phyloP scores from a whole-genome alignment of 2,888 invertebrate species.

The Theodoxus fluviatilis region DNA sequence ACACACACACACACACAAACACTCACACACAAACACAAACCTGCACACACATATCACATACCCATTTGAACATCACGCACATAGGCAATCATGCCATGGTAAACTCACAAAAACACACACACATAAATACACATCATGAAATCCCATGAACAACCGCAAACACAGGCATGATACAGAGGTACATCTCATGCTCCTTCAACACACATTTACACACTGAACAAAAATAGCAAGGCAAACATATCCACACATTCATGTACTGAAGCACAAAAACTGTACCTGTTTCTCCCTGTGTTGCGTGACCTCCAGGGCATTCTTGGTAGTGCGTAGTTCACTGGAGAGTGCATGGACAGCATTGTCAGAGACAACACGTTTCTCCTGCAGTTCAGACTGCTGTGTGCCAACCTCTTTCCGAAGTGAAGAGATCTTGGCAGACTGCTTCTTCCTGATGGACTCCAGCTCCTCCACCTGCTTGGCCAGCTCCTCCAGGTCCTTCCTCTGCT shows the following conservation, averaged over 20 bases:
- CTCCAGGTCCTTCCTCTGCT: constrained; percentile 60
- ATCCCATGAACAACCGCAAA: no score
- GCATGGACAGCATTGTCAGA: constrained; percentile 64
- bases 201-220: no score
- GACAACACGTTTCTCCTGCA: constrained; percentile 50
- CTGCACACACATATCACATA: no score
- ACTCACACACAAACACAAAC: no score
- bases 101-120: no score
- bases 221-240: background rate
- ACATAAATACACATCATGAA: no score
- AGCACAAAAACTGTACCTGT: no score
- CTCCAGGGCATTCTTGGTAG: constrained; percentile 59
- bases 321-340: constrained; percentile 63
- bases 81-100: no score
- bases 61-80: no score
- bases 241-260: background rate
- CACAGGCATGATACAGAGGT: no score
- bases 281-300: constrained; percentile 61
- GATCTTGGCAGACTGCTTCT: constrained; percentile 63
- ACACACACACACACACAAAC: no score
- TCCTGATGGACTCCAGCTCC: constrained; percentile 61
- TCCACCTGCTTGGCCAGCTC: constrained; percentile 57
- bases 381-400: constrained; percentile 40
- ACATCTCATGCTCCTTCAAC: no score
- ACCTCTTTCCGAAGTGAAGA: constrained; percentile 53